phyloP scores from a whole-genome alignment of 2,888 invertebrate genomes.

The Catocala sponsa region DNA sequence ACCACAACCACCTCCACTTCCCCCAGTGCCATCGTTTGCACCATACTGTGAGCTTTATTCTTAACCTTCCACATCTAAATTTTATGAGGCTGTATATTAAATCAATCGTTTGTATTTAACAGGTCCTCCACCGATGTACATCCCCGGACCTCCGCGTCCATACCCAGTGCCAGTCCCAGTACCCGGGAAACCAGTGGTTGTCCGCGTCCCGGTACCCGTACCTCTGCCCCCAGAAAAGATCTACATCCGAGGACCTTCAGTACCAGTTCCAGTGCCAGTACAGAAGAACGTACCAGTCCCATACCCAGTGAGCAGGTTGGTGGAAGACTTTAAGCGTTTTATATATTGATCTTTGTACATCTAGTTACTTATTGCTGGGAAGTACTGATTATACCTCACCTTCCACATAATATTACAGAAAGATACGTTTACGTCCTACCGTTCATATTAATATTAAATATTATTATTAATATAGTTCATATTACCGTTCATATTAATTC shows the following conservation, averaged over 20 bases:
- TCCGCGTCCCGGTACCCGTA: conserved; percentile 67
- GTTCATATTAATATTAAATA: too few relatives aligned
- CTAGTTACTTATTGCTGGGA: too few relatives aligned
- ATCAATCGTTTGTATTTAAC: conserved; percentile 12
- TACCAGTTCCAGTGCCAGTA: conserved; percentile 66
- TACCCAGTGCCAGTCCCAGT: conserved; percentile 76
- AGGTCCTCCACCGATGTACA: conserved; percentile 72
- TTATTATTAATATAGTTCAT: too few relatives aligned
- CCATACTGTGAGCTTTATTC: conserved; percentile 40
- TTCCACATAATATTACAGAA: too few relatives aligned
- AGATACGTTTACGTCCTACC: too few relatives aligned
- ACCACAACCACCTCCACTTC: conserved; percentile 2
- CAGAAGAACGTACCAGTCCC: conserved; percentile 60
- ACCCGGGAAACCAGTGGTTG: conserved; percentile 65
- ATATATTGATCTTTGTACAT: too few relatives aligned
- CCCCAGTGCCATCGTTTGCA: conserved; percentile 7
- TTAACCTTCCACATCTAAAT: neutral
- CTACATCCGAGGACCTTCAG: conserved; percentile 56
- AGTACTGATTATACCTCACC: too few relatives aligned
- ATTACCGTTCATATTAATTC: too few relatives aligned
- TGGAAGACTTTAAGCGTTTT: neutral
- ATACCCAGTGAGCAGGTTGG: conserved; percentile 51
- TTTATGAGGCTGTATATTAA: neutral
- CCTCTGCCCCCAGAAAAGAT: conserved; percentile 63
- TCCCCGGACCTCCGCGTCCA: conserved; percentile 76